Base-by-base conservation (phyloP, 2,888 invertebrate genomes). In the Lepeophtheirus nordmannii region DNA sequence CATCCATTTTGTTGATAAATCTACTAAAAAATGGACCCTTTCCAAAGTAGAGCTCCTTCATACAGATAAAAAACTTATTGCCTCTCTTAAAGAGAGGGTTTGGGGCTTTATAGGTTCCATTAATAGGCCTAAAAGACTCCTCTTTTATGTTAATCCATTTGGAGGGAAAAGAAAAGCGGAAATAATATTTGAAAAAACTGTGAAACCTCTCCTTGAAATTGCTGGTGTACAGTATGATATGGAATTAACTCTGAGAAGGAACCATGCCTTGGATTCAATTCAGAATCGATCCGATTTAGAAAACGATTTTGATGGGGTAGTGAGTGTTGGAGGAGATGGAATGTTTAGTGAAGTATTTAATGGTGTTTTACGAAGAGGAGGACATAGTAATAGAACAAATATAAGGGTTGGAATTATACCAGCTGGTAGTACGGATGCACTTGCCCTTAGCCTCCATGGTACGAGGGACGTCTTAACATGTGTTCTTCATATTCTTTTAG, bases 251-350 rank as follows among this genome's bases (percentile, higher is more conserved):
- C 83, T 87, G 73, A 77, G 86, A 67, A 82, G 84, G 22, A 84
- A 86, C 73, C 88, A 89, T 75, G 87, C 87, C 40, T 80, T 82
- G 41, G 72, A 69, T 69, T 73, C 67, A 75, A 76, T 73, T 81
- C 83, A 74, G 79, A 75, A 70, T 72, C 71, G 69, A 38, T 68
- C 68, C n/a, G 68, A 70, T 62, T 67, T 70, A 39, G 69, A 69
- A 8, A 69, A 69, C 23, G n/a, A 46, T 14, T 71, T 79, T 70
- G 81, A 84, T 77, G 86, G 85, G 0, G 79, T 89, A 22, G 83
- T 85, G 20, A 85, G 86, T 74, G 85, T 90, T 10, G 90, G 90
- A 0, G 90, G 90, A 0, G 90, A 91, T 75, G 90, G 90, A 0
- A 87, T 89, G 58, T 85, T 88, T 71, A 83, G 86, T 10, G 90